These are phyloP conservation scores for Subanguina moxae DNA, from an alignment of 1,140 invertebrate species.

Conservation along the genomic window DNA sequence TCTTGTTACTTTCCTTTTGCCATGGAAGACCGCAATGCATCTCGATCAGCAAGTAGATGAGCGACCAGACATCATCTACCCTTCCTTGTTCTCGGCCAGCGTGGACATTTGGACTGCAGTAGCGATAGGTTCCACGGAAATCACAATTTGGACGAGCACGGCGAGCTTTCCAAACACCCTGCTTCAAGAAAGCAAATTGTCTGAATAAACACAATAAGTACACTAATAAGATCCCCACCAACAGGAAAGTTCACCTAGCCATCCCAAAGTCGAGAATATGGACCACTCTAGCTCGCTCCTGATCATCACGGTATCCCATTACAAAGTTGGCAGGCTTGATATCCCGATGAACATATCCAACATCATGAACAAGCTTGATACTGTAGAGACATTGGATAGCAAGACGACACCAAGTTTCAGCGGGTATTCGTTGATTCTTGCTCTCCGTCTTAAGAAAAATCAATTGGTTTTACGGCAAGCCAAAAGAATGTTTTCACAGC, in stretches of 20 bases:
- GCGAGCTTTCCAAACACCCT: not conserved
- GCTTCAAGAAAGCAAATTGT: not conserved
- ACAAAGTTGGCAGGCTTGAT: constrained; percentile 2
- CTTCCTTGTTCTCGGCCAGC: not conserved
- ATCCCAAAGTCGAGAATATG: constrained; percentile 8
- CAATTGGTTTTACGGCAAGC: not conserved
- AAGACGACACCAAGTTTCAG: not conserved
- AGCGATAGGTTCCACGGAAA: constrained; percentile 5
- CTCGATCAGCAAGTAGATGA: constrained; percentile 1
- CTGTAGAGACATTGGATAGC: not conserved
- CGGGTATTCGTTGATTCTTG: not conserved
- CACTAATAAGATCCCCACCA: not conserved
- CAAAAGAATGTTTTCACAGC: too few species aligned
- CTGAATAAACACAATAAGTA: not conserved
- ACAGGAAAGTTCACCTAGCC: constrained; percentile 1
- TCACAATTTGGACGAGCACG: not conserved
- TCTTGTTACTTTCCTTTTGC: constrained; percentile 29
- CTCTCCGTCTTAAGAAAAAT: not conserved
- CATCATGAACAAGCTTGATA: not conserved
- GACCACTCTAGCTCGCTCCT: not conserved
- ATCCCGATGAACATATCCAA: constrained; percentile 9
- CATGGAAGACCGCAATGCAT: constrained; percentile 1
- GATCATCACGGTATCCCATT: not conserved
- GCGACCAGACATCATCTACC: not conserved
- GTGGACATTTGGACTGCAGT: constrained; percentile 8